A percentile compares a stretch with the other conserved stretches of the same genome.
Conservation (phyloP, 2,888 invertebrate species). For the Ectemnius lituratus region DNA sequence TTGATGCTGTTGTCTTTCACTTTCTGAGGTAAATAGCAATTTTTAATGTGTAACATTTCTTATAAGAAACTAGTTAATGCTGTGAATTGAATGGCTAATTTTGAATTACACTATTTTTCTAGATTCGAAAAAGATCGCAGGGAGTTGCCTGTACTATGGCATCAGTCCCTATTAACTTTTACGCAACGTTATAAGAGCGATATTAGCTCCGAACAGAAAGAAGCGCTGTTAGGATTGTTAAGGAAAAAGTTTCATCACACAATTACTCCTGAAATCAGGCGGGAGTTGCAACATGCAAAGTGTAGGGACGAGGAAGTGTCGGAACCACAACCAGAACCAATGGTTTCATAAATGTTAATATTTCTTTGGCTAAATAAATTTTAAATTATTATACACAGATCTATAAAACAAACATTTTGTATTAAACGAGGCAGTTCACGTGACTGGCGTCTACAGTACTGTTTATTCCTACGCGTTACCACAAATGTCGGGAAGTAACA, state of each 20-base stretch:
- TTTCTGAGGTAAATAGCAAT: constrained; percentile 86
- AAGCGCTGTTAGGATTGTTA: constrained; percentile 89
- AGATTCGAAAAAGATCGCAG: constrained; percentile 92
- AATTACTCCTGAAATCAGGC: constrained; percentile 90
- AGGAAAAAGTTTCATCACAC: constrained; percentile 85
- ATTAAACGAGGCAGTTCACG: not conserved
- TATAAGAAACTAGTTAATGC: not conserved
- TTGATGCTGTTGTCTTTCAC: constrained; percentile 96
- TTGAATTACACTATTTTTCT: constrained; percentile 49
- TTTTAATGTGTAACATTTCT: not conserved
- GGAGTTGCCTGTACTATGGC: constrained; percentile 97
- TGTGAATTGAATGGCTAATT: not conserved
- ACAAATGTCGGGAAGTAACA: no score
- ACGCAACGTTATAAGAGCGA: constrained; percentile 97
- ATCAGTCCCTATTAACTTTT: constrained; percentile 95
- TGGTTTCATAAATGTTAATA: constrained; percentile 48
- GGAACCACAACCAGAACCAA: constrained; percentile 67
- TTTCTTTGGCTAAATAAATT: constrained; percentile 14
- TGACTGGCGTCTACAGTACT: constrained; percentile 1
- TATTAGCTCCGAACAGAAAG: constrained; percentile 94
- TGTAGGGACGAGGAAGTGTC: constrained; percentile 86
- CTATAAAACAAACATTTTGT: constrained; percentile 12
- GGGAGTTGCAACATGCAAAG: constrained; percentile 90
- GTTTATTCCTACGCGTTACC: not conserved
- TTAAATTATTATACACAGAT: constrained; percentile 27